Evolutionary conservation across 1,140 invertebrate genomes (phyloP), one percentile per base, ranked within the genome.

Genomic region (Drosophila kanapiae): DNA sequence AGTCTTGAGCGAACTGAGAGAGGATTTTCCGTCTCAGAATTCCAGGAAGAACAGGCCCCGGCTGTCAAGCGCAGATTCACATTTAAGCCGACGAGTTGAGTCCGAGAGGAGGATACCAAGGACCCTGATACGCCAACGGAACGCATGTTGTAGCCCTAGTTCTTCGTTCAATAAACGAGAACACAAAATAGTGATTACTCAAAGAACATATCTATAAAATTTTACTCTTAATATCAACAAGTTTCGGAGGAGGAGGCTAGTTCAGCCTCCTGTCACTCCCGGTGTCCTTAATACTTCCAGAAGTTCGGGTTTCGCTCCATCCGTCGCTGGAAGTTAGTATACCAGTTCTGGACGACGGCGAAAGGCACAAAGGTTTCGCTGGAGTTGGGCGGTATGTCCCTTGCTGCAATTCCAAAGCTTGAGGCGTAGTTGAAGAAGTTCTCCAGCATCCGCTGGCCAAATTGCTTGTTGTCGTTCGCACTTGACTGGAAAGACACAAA

Each of bases 241-340:
- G 9, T 51, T 16, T 14, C 7, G 31, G 11, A 51, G 48, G 29
- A 59, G 37, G 38, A 33, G 27, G 38, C 48, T 6, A 13, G 38
- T n/a, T 9, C n/a, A 33, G 14, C n/a, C 37, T 42, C 31, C 35
- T 29, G 37, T 38, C 51, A 42, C 27, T 65, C 10, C 33, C 29
- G 10, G 10, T 7, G 13, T 40, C 13, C 18, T 78, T 58, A 92
- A 37, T 92, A 94, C 92, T 96, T 98, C 98, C 98, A 99, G 93
- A 99, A 99, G 91, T 99, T 97, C 3, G 98, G 98, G 94, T 99
- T 99, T 76, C 97, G 96, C 86, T 96, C 95, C 61, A 99, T 93
- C 79, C 97, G 94, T 87, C 98, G 93, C 84, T 98, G 95, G 91
- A 99, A 99, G 84, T 97, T 99, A 67, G 96, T 95, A 91, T 97